Conservation (phyloP, 30 jellyfish, hydroid and myxozoan species). For the Pelagia noctiluca region DNA sequence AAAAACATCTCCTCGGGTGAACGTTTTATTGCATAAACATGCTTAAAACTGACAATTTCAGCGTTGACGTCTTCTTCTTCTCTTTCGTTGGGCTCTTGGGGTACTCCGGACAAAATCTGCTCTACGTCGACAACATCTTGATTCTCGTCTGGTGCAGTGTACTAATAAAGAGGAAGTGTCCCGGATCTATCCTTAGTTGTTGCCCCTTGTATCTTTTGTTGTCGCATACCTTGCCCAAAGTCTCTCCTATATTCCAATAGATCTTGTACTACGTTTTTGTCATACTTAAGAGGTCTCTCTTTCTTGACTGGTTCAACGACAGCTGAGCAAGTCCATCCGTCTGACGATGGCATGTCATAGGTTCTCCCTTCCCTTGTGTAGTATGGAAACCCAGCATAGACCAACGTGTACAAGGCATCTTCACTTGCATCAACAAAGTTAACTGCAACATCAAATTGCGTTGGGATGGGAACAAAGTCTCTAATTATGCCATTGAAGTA, state of each 20-base stretch:
- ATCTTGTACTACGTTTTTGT: conserved; percentile 25
- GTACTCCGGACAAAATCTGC: conserved; percentile 6
- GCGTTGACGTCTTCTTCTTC: too few relatives aligned
- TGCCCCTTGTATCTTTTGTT: conserved; percentile 24
- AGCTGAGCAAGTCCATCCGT: conserved; percentile 7
- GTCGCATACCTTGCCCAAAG: conserved; percentile 44
- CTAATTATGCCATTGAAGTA: neutral
- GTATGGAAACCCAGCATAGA: conserved; percentile 18
- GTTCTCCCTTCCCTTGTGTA: neutral
- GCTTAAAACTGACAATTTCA: too few relatives aligned
- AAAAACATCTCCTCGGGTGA: too few relatives aligned
- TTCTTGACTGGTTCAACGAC: conserved; percentile 26
- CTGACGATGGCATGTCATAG: neutral
- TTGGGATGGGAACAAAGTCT: conserved; percentile 19
- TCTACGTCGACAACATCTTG: conserved; percentile 16
- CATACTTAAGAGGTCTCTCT: neutral
- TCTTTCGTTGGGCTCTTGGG: too few relatives aligned
- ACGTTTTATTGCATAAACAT: too few relatives aligned
- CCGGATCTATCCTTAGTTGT: conserved; percentile 34
- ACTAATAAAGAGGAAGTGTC: conserved; percentile 13
- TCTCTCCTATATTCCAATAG: conserved; percentile 11
- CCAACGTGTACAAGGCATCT: conserved; percentile 10
- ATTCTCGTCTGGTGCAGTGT: conserved; percentile 8
- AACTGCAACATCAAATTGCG: neutral
- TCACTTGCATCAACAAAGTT: conserved; percentile 25